Evolutionary conservation across 1,140 invertebrate genomes (phyloP).

Genomic region (Plectus sambesii): DNA sequence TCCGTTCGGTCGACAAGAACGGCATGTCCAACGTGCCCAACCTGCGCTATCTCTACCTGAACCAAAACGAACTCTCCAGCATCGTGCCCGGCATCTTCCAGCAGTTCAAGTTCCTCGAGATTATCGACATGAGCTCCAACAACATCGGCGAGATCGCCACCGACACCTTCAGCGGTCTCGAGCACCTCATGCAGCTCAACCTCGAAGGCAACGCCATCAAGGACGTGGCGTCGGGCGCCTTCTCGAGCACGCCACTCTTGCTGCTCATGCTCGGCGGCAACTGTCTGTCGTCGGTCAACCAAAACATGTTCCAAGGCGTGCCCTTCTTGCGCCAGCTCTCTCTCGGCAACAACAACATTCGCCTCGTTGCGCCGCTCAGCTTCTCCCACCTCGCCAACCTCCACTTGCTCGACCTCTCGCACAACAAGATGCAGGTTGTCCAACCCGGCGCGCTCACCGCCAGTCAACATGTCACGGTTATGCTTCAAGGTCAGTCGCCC

Average conservation of each 20-base stretch:
- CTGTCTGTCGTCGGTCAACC: constrained; percentile 32
- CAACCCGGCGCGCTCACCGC: constrained; percentile 33
- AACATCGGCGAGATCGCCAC: constrained; percentile 32
- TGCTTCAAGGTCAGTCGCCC: constrained; percentile 34
- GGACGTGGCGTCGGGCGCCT: constrained; percentile 40
- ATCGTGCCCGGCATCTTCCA: constrained; percentile 29
- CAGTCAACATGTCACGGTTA: constrained; percentile 39
- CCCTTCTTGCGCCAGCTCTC: constrained; percentile 44
- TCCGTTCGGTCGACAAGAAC: constrained; percentile 34
- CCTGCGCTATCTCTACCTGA: constrained; percentile 39
- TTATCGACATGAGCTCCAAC: constrained; percentile 42
- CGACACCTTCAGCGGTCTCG: constrained; percentile 35
- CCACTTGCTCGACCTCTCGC: constrained; percentile 39
- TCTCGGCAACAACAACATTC: constrained; percentile 42
- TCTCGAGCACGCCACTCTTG: constrained; percentile 37
- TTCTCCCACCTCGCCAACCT: constrained; percentile 44
- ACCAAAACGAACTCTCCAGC: constrained; percentile 31
- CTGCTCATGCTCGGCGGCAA: constrained; percentile 44
- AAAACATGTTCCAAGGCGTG: constrained; percentile 39
- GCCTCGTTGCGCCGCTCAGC: constrained; percentile 33
- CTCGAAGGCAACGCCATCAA: constrained; percentile 40
- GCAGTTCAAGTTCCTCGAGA: constrained; percentile 32
- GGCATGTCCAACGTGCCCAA: constrained; percentile 31
- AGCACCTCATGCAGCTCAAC: constrained; percentile 41
- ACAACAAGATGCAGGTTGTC: constrained; percentile 39